Evolutionary conservation across 2,888 invertebrate species (phyloP), one percentile per base, ranked within the genome.

Genomic region (Entomobrya multifasciata): DNA sequence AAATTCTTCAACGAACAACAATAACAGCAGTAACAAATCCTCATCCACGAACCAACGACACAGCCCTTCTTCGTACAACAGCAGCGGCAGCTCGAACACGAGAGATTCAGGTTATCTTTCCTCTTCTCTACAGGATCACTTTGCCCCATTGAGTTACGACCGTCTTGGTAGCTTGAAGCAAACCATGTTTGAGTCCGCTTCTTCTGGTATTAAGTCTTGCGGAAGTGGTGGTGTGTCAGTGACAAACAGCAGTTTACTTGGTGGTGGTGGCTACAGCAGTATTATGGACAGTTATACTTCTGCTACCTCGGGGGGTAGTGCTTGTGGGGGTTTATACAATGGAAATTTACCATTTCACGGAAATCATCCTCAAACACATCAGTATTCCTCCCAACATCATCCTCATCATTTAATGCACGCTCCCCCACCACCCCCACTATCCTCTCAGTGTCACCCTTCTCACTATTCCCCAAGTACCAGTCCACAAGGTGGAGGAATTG

Each of bases 391-490:
- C 74, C 81, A 47, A 57, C 86, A 65, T 82, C 89, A 57, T 86
- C 89, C 57, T 67, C 88, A 76, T 67, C 83, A 72, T 77, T 10
- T 84, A 27, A 85, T 86, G 82, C 77, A 81, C 65, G 57, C 80
- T 41, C 78, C 87, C n/a, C 72, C 87, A 70, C 67, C 8, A 36
- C 72, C 84, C 20, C 72, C 87, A 70, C 74, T n/a, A n/a, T n/a
- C 79, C 17, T 62, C 49, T 22, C 88, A 88, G 52, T 88, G 86
- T 70, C 89, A 89, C n/a, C n/a, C n/a, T 70, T 90, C 88, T 84
- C 88, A 89, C 70, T 90, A 90, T 74, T 90, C 90, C 67, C 89
- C 90, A 41, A 87, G 89, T 1, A 88, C 87, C 25, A 89, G 89
- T 86, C 90, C 87, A 17, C 89, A 88, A 49, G 80, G 65, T 22